phyloP scores from a whole-genome alignment of 2,113 vertebrate genomes.

The Podarcis muralis region DNA sequence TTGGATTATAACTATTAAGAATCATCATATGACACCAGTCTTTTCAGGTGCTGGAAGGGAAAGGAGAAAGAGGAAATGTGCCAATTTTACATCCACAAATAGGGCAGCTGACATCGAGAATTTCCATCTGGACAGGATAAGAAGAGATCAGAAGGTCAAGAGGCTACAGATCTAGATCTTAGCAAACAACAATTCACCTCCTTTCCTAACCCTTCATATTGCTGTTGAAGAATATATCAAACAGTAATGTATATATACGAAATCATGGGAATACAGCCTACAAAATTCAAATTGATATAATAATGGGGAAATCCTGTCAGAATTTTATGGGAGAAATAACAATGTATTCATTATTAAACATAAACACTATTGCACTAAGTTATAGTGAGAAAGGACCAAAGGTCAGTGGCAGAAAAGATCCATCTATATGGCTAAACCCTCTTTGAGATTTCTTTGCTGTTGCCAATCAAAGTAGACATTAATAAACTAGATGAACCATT shows the following conservation, averaged over 20 bases:
- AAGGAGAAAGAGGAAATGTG: not conserved
- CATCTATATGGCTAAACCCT: too few species aligned
- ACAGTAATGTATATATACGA: fast-evolving
- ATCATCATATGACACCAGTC: conserved; percentile 1
- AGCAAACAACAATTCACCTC: conserved; percentile 30
- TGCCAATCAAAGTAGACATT: not conserved
- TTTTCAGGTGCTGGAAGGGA: not conserved
- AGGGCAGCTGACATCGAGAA: not conserved
- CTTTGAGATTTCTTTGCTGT: not conserved
- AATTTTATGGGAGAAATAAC: not conserved
- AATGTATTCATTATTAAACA: not conserved
- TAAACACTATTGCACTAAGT: not conserved
- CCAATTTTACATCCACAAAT: conserved; percentile 9
- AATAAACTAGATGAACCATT: not conserved
- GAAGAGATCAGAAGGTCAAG: conserved; percentile 52
- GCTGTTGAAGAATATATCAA: fast-evolving
- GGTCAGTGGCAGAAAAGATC: not conserved
- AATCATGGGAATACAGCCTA: not conserved
- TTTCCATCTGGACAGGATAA: conserved; percentile 51
- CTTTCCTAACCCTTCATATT: conserved; percentile 30
- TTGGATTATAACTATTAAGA: not conserved
- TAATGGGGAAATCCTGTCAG: not conserved
- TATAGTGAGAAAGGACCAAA: not conserved
- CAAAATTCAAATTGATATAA: not conserved
- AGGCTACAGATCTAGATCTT: conserved; percentile 46